These are phyloP conservation scores for Deladenus siricidicola DNA, from an alignment of 2,888 invertebrate genomes.

Conservation along the genomic window DNA sequence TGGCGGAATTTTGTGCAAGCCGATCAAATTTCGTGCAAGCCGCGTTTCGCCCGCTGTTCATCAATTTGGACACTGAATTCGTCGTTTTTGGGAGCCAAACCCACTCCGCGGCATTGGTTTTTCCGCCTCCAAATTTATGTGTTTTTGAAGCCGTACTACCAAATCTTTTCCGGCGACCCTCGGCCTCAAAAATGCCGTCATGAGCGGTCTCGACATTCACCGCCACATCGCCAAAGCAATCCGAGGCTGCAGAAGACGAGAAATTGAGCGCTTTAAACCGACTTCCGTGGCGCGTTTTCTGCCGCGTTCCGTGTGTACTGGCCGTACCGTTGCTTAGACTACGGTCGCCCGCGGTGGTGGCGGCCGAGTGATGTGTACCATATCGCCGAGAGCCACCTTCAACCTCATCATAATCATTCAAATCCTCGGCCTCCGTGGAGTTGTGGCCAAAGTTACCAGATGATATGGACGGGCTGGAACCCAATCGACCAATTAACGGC, in stretches of 20 bases:
- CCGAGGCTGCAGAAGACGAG: not conserved
- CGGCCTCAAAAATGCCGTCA: not conserved
- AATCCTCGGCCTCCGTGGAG: no score
- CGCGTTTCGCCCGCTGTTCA: not conserved
- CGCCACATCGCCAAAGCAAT: not conserved
- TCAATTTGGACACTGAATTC: not conserved
- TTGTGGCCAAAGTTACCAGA: slow-evolving; percentile 1
- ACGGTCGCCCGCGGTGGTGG: not conserved
- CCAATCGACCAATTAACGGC: not conserved
- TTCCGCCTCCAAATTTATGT: not conserved
- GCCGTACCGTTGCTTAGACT: not conserved
- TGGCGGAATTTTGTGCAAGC: not conserved
- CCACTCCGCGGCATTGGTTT: not conserved
- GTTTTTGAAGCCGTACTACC: not conserved
- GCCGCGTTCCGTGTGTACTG: not conserved
- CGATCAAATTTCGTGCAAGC: not conserved
- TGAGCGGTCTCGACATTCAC: not conserved
- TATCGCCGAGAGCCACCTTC: no score
- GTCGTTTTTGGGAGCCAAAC: not conserved
- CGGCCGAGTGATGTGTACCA: no score
- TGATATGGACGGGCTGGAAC: slow-evolving; percentile 7
- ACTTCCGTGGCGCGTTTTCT: slow-evolving; percentile 14
- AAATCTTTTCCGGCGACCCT: no score
- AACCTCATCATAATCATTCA: no score
- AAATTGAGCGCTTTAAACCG: not conserved